Conservation (phyloP, 2,113 vertebrate genomes). For the Balaeniceps rex region DNA sequence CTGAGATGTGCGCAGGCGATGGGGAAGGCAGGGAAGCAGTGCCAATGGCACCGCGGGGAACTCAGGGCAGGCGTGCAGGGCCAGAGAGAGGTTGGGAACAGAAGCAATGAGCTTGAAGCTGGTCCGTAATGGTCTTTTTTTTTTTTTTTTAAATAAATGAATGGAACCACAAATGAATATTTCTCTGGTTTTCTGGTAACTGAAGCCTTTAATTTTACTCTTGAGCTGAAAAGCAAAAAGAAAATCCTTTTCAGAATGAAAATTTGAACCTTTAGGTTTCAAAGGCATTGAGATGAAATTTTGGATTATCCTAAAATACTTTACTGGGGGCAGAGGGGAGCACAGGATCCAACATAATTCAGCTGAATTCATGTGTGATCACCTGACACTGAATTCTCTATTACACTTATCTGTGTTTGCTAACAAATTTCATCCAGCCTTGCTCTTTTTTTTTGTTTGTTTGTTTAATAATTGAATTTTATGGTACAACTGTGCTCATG, state of each 20-base stretch:
- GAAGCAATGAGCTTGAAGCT: neutral
- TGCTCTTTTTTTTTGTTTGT: neutral
- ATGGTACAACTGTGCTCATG: neutral
- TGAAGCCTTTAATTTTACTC: neutral
- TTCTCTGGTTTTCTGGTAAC: neutral
- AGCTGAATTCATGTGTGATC: neutral
- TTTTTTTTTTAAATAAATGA: neutral
- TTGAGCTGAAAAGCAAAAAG: neutral
- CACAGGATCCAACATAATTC: neutral
- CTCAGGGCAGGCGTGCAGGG: neutral
- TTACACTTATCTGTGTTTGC: neutral
- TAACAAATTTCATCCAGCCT: neutral
- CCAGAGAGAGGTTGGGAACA: neutral
- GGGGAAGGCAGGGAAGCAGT: neutral
- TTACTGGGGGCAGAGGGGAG: neutral
- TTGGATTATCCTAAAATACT: neutral
- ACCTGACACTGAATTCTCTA: neutral
- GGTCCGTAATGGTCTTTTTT: neutral
- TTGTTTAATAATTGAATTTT: neutral
- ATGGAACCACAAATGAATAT: neutral
- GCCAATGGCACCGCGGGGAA: fast-evolving
- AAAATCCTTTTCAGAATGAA: neutral
- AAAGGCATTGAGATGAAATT: neutral
- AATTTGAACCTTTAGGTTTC: neutral
- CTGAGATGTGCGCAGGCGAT: neutral